Evolutionary conservation across 2,113 vertebrate species (phyloP).

Genomic region (Heterotilapia buettikoferi): DNA sequence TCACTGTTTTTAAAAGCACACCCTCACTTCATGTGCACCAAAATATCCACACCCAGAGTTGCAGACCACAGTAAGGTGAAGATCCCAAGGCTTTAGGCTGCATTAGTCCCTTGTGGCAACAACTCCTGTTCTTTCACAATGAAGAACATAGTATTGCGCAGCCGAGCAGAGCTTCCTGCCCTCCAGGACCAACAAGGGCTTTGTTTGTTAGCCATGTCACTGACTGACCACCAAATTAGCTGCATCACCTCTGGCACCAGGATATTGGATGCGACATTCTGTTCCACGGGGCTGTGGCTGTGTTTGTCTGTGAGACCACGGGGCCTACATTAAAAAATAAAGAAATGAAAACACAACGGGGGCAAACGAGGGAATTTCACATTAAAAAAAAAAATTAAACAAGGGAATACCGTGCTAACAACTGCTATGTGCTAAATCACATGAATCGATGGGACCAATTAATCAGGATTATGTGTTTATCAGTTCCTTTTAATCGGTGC

Average conservation of each 20-base stretch:
- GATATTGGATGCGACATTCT: slow-evolving; percentile 66
- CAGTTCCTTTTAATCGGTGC: not conserved
- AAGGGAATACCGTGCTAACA: not conserved
- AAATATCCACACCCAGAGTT: slow-evolving; percentile 9
- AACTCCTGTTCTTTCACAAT: slow-evolving; percentile 34
- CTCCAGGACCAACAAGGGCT: slow-evolving; percentile 60
- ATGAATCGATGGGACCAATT: not conserved
- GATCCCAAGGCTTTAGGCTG: slow-evolving; percentile 34
- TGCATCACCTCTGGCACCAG: slow-evolving; percentile 68
- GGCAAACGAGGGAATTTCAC: slow-evolving; percentile 19
- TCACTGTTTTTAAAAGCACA: not conserved
- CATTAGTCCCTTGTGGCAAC: slow-evolving; percentile 32
- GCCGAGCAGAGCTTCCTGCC: slow-evolving; percentile 27
- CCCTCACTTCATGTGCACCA: not conserved
- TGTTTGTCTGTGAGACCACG: slow-evolving; percentile 33
- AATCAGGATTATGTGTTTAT: not conserved
- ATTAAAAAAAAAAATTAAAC: not conserved
- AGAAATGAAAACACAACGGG: not conserved
- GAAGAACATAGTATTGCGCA: slow-evolving; percentile 24
- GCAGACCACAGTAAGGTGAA: slow-evolving; percentile 1
- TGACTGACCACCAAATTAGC: slow-evolving; percentile 71
- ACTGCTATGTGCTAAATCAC: not conserved
- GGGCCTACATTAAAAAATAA: not conserved
- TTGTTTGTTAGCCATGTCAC: slow-evolving; percentile 70
- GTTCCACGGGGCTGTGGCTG: slow-evolving; percentile 41